Percentiles rank a stretch among this genome's conserved stretches.
Evolutionary conservation across 2,113 vertebrate genomes (phyloP).

Genomic region (Cochlearius cochlearius): DNA sequence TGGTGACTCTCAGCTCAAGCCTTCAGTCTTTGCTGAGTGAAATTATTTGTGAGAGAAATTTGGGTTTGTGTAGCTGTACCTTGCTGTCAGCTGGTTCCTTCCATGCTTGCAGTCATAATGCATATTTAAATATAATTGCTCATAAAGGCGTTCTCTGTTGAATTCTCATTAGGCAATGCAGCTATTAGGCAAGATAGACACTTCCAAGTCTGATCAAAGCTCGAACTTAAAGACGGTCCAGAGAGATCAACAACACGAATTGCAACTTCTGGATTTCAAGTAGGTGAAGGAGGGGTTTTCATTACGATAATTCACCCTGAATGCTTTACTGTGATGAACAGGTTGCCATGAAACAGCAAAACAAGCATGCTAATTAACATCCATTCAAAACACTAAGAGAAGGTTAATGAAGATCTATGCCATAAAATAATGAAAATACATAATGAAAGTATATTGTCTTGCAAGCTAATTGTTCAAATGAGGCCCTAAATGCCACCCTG

Average conservation of each 20-base stretch:
- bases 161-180: conserved; percentile 71
- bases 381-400: background rate
- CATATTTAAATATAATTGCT: background rate
- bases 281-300: conserved; percentile 68
- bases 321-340: conserved; percentile 1
- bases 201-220: conserved; percentile 63
- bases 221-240: conserved; percentile 69
- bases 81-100: background rate
- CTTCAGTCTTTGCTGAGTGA: background rate
- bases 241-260: conserved; percentile 72
- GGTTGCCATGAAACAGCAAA: conserved; percentile 13
- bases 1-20: background rate
- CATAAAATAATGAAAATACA: background rate
- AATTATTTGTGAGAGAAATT: background rate
- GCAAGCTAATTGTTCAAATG: background rate
- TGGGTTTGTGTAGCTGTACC: background rate
- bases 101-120: background rate
- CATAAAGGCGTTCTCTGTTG: conserved; percentile 9
- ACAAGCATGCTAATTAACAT: background rate
- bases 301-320: conserved; percentile 38
- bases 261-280: conserved; percentile 81
- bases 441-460: background rate
- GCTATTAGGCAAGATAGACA: conserved; percentile 76
- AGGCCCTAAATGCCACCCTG: background rate
- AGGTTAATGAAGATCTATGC: background rate